Base-by-base conservation (phyloP, 2,113 vertebrate species). In the Heloderma charlesbogerti region DNA sequence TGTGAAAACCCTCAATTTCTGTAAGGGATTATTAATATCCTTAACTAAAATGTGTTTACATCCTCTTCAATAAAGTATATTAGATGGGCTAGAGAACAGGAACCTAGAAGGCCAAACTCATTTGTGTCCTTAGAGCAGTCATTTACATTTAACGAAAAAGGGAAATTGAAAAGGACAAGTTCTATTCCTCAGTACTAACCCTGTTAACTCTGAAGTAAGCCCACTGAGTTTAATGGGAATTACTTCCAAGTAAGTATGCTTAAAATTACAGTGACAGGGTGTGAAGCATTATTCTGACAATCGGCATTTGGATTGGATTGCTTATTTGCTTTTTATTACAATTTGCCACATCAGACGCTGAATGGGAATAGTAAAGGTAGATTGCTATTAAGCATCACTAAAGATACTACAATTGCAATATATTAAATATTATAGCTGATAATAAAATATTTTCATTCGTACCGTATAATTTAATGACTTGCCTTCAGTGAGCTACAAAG, bases 401-500 rank as follows among this genome's bases (percentile, higher is more conserved):
- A 89, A 94, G 89, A 89, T 93, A 43, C 95, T 92, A 93, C 72
- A 90, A 37, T 45, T 43, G 88, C 75, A 92, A 93, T 91, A 90
- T 93, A 34, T 88, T 90, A 93, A 72, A 88, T 69, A 91, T 80
- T 18, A 92, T 40, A 60, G 60, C 90, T 92, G 22, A 34, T 91
- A 88, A 92, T 86, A 84, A 74, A 79, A 27, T 80, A 63, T 94
- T 95, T 74, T 40, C 20, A 81, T 93, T 92, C 89, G 93, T 80
- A 81, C 88, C 63, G 93, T 45, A n/a, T 91, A 87, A 72, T 93
- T 34, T 84, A 84, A 82, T 91, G 27, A 93, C 67, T 93, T 89
- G 91, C 88, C 86, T 94, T 89, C 85, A 89, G 54, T 86, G 91
- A 87, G 89, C 87, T 81, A 90, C 94, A 95, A 72, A 93, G 87